These are phyloP conservation scores for Phocoena sinus DNA, from an alignment of 2,113 vertebrate species.

Conservation along the genomic window DNA sequence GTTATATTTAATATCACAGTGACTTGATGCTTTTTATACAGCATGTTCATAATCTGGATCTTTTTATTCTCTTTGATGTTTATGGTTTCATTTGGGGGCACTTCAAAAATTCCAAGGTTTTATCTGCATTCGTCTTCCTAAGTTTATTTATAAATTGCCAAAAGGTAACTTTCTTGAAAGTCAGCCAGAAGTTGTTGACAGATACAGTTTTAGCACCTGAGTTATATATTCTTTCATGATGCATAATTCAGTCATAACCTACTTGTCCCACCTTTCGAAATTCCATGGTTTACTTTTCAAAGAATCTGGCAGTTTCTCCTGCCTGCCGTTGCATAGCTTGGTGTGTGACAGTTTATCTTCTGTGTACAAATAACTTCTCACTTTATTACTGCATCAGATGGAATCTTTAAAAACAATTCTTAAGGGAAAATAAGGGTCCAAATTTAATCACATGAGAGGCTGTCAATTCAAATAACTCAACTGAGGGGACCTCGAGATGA, in stretches of 20 bases:
- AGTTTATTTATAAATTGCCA: not conserved
- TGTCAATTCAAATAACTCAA: not conserved
- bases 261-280: not conserved
- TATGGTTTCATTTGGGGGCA: not conserved
- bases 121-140: not conserved
- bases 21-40: not conserved
- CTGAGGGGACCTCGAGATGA: not conserved
- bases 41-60: not conserved
- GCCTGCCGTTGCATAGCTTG: not conserved
- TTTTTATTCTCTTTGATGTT: not conserved
- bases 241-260: not conserved
- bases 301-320: not conserved
- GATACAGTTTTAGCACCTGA: not conserved
- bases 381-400: not conserved
- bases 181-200: not conserved
- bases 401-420: not conserved
- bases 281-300: not conserved
- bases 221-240: not conserved
- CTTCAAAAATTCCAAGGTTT: not conserved
- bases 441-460: not conserved
- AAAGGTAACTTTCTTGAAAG: not conserved
- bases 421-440: not conserved
- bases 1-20: not conserved
- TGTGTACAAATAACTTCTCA: not conserved
- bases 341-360: not conserved